phyloP scores from a whole-genome alignment of 2,113 vertebrate genomes.

The Hippocampus comes region DNA sequence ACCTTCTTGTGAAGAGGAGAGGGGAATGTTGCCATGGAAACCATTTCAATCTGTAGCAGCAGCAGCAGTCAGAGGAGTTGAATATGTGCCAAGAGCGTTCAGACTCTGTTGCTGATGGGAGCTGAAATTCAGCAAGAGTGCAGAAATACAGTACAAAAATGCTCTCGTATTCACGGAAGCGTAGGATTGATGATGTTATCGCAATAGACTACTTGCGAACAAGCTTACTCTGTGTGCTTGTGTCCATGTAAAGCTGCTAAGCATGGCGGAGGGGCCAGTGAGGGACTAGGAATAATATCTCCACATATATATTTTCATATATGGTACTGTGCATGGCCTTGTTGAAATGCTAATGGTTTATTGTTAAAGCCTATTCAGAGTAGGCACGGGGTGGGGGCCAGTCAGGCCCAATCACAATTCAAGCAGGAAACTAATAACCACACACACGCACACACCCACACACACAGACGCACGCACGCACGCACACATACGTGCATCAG shows the following conservation, averaged over 20 bases:
- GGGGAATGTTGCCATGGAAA: conserved; percentile 87
- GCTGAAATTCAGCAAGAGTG: conserved; percentile 55
- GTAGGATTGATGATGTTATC: conserved; percentile 27
- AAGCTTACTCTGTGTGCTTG: not conserved
- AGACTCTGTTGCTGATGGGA: conserved; percentile 58
- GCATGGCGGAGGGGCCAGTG: not conserved
- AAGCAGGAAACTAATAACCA: conserved; percentile 46
- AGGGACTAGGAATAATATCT: conserved; percentile 13
- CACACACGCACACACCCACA: conserved; percentile 13
- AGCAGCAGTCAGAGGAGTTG: conserved; percentile 39
- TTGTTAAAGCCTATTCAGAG: conserved; percentile 17
- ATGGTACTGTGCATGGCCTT: not conserved
- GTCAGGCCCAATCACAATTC: conserved; percentile 36
- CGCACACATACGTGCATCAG: conserved; percentile 22
- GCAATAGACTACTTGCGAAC: conserved; percentile 38
- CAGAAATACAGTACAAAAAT: conserved; percentile 52
- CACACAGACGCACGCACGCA: conserved; percentile 15
- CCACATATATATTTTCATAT: not conserved
- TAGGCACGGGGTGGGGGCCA: conserved; percentile 10
- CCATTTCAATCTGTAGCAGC: conserved; percentile 66
- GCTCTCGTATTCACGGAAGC: conserved; percentile 24
- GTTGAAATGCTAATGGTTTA: conserved; percentile 7
- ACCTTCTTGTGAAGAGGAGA: conserved; percentile 76
- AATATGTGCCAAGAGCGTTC: conserved; percentile 43
- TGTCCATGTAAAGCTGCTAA: conserved; percentile 9